Conservation (phyloP, 2,888 invertebrate genomes). For the Apodemia zela region DNA sequence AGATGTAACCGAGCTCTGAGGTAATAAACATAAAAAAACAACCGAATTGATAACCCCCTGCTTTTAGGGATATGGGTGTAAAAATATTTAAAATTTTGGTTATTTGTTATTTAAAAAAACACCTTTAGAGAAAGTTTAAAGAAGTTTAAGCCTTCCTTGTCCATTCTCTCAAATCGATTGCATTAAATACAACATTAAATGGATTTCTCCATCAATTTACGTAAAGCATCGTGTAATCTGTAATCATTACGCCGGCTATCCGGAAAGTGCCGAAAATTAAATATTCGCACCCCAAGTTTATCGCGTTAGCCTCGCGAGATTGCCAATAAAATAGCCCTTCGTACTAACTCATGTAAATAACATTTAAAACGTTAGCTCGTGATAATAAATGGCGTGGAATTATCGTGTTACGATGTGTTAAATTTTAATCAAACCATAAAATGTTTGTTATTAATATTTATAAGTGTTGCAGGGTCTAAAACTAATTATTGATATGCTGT, state of each 20-base stretch:
- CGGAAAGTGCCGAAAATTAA: slow-evolving; percentile 55
- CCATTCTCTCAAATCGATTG: slow-evolving; percentile 8
- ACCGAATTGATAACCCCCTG: too few relatives aligned
- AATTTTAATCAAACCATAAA: slow-evolving; percentile 10
- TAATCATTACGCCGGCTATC: slow-evolving; percentile 20
- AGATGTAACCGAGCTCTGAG: too few relatives aligned
- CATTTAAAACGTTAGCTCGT: slow-evolving; percentile 49
- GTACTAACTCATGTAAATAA: slow-evolving; percentile 41
- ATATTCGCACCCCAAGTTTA: slow-evolving; percentile 62
- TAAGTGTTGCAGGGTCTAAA: neutral
- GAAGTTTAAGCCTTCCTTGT: neutral
- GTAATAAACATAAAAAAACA: too few relatives aligned
- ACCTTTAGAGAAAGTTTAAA: neutral
- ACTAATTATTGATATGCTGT: neutral
- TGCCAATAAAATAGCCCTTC: slow-evolving; percentile 59
- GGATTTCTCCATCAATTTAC: slow-evolving; percentile 14
- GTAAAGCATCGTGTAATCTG: slow-evolving; percentile 19
- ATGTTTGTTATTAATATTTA: neutral
- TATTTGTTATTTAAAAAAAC: neutral
- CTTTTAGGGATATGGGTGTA: too few relatives aligned
- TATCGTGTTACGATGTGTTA: slow-evolving; percentile 19
- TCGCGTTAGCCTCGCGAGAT: slow-evolving; percentile 75
- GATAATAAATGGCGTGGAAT: slow-evolving; percentile 32
- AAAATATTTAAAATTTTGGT: too few relatives aligned
- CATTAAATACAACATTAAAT: slow-evolving; percentile 11